phyloP scores from a whole-genome alignment of 2,888 invertebrate species.

The Eudasyphora cyanicolor region DNA sequence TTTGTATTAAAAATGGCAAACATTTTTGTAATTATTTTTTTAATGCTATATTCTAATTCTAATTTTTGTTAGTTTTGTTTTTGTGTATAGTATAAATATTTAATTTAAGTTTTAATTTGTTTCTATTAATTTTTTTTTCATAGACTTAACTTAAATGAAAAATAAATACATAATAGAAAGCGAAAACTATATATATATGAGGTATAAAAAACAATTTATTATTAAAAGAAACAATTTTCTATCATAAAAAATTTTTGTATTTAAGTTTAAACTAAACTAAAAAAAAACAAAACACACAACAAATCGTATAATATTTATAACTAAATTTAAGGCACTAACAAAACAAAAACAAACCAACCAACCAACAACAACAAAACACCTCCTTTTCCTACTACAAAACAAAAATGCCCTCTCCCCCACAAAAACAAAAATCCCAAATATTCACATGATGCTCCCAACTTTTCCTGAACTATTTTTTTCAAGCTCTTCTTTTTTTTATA shows the following conservation, averaged over 20 bases:
- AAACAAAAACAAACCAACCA: constrained; percentile 41
- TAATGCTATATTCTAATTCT: too few relatives aligned
- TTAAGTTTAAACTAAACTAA: constrained; percentile 40
- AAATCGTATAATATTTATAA: constrained; percentile 34
- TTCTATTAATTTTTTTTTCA: too few relatives aligned
- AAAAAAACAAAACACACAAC: constrained; percentile 17
- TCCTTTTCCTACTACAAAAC: constrained; percentile 17
- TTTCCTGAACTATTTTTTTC: not conserved
- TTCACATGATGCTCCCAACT: constrained; percentile 8
- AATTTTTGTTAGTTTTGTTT: not conserved
- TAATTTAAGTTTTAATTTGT: constrained; percentile 15
- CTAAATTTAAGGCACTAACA: constrained; percentile 52
- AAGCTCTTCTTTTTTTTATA: too few relatives aligned
- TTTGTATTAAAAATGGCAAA: not conserved
- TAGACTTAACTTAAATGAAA: constrained; percentile 2
- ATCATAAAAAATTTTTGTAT: constrained; percentile 43
- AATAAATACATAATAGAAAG: not conserved
- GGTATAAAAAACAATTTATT: constrained; percentile 40
- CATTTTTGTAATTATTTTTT: not conserved
- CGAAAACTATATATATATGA: constrained; percentile 23
- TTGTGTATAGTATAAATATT: constrained; percentile 15
- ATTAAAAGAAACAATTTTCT: constrained; percentile 45
- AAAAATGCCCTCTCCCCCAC: not conserved
- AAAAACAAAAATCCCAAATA: not conserved
- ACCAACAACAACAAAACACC: constrained; percentile 39